Percentiles rank a stretch among this genome's conserved stretches.
phyloP scores from a whole-genome alignment of 2,888 invertebrate genomes.

The Pomacea canaliculata region DNA sequence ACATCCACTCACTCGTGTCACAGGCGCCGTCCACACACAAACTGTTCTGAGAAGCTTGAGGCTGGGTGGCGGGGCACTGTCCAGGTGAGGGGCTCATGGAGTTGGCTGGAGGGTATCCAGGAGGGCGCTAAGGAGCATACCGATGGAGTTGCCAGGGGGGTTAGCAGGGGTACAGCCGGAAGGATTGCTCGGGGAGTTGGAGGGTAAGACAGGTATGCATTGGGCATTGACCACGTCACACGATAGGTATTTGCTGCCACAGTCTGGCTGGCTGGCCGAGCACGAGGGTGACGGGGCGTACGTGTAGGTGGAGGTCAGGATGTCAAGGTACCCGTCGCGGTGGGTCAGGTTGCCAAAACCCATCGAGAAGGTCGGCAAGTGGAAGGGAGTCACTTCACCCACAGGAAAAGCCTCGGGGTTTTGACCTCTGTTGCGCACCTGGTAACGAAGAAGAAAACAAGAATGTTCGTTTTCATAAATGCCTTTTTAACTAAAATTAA shows the following conservation, averaged over 20 bases:
- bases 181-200: not conserved
- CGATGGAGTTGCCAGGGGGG: too few relatives aligned
- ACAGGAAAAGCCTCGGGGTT: slow-evolving; percentile 18
- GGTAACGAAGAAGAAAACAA: not conserved
- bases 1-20: slow-evolving; percentile 55
- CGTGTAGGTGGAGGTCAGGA: slow-evolving; percentile 39
- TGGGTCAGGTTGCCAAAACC: slow-evolving; percentile 49
- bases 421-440: slow-evolving; percentile 19
- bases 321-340: slow-evolving; percentile 45
- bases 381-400: slow-evolving; percentile 23
- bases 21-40: slow-evolving; percentile 55
- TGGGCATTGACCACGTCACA: slow-evolving; percentile 15
- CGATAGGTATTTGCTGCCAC: slow-evolving; percentile 43
- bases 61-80: slow-evolving; percentile 28
- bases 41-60: slow-evolving; percentile 47
- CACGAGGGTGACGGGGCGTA: slow-evolving; percentile 45
- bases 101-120: too few relatives aligned
- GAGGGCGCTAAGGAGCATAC: too few relatives aligned
- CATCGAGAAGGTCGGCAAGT: slow-evolving; percentile 48
- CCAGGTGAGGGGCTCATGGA: too few relatives aligned
- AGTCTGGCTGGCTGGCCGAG: slow-evolving; percentile 33
- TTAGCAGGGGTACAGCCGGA: too few relatives aligned
- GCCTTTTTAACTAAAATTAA: too few relatives aligned
- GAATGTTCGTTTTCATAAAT: too few relatives aligned
- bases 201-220: slow-evolving; percentile 23